These are phyloP conservation scores for Siniperca knerii DNA, from an alignment of 2,113 vertebrate genomes.

Conservation along the genomic window DNA sequence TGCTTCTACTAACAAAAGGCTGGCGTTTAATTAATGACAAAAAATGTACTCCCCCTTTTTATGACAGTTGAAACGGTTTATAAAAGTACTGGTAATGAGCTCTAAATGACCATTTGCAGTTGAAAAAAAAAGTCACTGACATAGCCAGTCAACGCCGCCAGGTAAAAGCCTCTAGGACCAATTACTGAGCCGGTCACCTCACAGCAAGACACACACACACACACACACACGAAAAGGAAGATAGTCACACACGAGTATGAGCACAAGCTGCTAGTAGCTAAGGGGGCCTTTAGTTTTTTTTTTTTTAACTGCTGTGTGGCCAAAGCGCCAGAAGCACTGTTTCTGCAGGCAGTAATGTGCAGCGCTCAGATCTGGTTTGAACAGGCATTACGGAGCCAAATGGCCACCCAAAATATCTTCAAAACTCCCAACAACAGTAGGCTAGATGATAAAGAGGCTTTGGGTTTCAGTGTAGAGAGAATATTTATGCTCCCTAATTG, in stretches of 20 bases:
- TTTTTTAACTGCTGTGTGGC: constrained; percentile 50
- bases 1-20: constrained; percentile 60
- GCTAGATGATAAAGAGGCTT: constrained; percentile 38
- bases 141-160: constrained; percentile 44
- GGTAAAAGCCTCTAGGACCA: constrained; percentile 76
- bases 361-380: constrained; percentile 60
- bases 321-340: constrained; percentile 45
- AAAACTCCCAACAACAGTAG: constrained; percentile 41
- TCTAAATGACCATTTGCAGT: constrained; percentile 53
- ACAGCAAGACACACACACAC: constrained; percentile 34
- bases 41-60: constrained; percentile 16
- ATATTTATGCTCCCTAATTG: constrained; percentile 63
- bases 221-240: background rate
- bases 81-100: constrained; percentile 66
- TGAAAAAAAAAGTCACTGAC: constrained; percentile 43
- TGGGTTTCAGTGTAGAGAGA: constrained; percentile 36
- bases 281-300: constrained; percentile 16
- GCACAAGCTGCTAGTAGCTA: constrained; percentile 40
- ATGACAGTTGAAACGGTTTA: constrained; percentile 38
- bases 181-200: constrained; percentile 65
- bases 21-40: constrained; percentile 61
- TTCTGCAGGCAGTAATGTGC: constrained; percentile 54
- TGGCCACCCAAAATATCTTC: constrained; percentile 66
- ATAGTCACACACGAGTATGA: constrained; percentile 19
- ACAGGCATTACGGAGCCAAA: constrained; percentile 64